Conservation (phyloP, 2,113 vertebrate species). For the Brachypodius melanocephalos region DNA sequence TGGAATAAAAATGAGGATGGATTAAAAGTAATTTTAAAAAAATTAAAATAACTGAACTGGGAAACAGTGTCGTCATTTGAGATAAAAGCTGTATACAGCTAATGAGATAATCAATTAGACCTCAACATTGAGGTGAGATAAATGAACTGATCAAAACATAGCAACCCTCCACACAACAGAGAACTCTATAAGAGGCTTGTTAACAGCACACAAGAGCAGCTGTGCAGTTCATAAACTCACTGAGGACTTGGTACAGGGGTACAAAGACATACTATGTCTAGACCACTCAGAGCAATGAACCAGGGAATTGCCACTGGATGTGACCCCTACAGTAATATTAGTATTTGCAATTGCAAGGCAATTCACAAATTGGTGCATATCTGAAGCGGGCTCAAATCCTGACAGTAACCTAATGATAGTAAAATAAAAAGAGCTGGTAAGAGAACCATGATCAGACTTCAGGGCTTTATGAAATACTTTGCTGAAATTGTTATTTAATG, state of each 20-base stretch:
- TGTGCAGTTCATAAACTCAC: background rate
- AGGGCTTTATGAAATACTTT: background rate
- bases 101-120: background rate
- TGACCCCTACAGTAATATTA: background rate
- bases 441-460: background rate
- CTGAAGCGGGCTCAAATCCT: background rate
- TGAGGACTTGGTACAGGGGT: background rate
- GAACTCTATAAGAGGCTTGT: background rate
- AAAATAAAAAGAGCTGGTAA: background rate
- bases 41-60: background rate
- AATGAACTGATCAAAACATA: background rate
- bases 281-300: background rate
- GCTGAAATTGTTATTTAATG: background rate
- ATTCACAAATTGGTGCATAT: background rate
- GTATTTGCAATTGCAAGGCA: background rate
- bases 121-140: background rate
- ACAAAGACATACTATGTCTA: background rate
- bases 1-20: background rate
- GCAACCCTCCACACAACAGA: background rate
- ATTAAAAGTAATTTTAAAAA: background rate
- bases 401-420: background rate
- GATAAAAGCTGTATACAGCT: background rate
- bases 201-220: background rate
- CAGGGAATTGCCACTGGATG: background rate
- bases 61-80: fast-evolving